A percentile compares a stretch with the other conserved stretches of the same genome.
Conservation (phyloP, 2,888 invertebrate species). For the Chirona hameri region DNA sequence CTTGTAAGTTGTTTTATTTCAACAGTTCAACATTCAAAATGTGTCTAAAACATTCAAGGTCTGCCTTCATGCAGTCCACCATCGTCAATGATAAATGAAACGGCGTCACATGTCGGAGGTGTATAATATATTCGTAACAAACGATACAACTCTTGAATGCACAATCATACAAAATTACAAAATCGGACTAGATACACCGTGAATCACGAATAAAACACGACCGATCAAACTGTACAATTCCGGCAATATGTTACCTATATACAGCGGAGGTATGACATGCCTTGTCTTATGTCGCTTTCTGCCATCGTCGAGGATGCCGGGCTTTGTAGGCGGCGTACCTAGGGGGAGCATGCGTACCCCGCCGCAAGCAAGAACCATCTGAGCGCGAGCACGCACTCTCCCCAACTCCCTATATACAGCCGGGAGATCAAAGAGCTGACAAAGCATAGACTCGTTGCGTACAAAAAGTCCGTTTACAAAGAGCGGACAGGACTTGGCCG, state of each 20-base stretch:
- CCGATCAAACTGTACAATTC: neutral
- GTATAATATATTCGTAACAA: conserved; percentile 27
- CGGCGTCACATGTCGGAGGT: neutral
- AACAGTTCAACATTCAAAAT: no score
- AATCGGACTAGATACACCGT: conserved; percentile 27
- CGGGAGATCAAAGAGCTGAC: conserved; percentile 24
- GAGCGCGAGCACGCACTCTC: no score
- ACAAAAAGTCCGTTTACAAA: neutral
- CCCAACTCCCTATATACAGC: neutral
- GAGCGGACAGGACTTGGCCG: neutral
- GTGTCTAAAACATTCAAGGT: no score
- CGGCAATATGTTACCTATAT: neutral
- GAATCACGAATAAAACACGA: conserved; percentile 24
- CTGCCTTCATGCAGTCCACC: no score
- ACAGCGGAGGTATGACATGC: conserved; percentile 13
- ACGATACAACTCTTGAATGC: conserved; percentile 28
- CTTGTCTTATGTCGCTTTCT: conserved; percentile 22
- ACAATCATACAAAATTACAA: conserved; percentile 28
- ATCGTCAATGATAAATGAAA: no score
- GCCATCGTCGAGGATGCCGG: neutral
- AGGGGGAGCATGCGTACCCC: no score
- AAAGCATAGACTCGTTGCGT: conserved; percentile 1
- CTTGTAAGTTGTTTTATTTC: no score
- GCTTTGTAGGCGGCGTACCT: neutral
- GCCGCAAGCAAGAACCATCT: no score